Base-by-base conservation (phyloP, 1,140 invertebrate genomes). In the Telenomus remus region DNA sequence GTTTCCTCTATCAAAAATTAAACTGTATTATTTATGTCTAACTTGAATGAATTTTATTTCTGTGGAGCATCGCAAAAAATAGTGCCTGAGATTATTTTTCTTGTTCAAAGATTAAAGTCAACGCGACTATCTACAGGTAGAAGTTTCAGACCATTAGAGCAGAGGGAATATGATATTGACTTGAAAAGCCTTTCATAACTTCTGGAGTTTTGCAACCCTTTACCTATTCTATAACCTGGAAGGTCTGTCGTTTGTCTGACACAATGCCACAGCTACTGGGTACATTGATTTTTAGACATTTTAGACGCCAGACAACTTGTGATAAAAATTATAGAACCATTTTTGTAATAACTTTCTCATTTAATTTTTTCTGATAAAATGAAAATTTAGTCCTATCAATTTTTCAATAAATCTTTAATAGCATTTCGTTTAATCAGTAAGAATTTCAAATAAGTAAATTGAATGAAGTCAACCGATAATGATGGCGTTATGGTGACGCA, bases 171-270 rank as follows among this genome's bases (percentile, higher is more conserved):
- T 49, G 66, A 76, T 71, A 71, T 49, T 59, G 34, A 47, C 44
- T 71, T 66, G 56, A 44, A 71, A 76, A 71, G 43, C 57, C 53
- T 75, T 65, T 64, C 50, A 61, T 51, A 72, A 56, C 75, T 77
- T 49, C 75, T 68, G 69, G 42, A 69, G 59, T 73, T 76, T 34
- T 65, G 43, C 61, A 79, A 79, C 69, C 73, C 78, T 77, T 79
- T 76, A 70, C 78, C 64, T 73, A 59, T 44, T 73, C 19, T 27
- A 35, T 56, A 59, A 72, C n/a, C 37, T 50, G 44, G 46, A 60
- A 59, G 57, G 69, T 64, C 55, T 60, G 53, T 60, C 65, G 59
- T 70, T 76, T 66, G 61, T 66, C 56, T 66, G 66, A 71, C 42
- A 64, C 54, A 69, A 69, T 64, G 65, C 64, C 59, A 10, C 14